A percentile compares a stretch with the other conserved stretches of the same genome.
These are phyloP conservation scores for Pseudanteris insignis DNA, from an alignment of 2,888 invertebrate species.

Conservation along the genomic window DNA sequence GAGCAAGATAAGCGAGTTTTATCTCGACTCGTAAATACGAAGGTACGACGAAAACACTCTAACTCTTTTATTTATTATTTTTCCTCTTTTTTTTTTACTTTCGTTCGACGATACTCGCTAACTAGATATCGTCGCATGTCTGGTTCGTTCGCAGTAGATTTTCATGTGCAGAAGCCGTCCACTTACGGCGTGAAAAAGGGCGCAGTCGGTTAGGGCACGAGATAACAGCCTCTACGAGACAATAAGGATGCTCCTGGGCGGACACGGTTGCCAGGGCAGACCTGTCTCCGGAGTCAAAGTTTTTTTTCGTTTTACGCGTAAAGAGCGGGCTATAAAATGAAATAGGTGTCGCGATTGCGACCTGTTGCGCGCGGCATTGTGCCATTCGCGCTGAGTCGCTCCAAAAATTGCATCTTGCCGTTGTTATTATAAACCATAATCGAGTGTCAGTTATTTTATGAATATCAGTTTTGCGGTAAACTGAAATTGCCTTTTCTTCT, in stretches of 20 bases:
- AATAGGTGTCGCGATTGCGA: conserved; percentile 37
- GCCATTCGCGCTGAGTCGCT: conserved; percentile 19
- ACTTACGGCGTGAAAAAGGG: conserved; percentile 28
- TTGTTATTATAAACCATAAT: neutral
- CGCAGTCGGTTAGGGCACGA: conserved; percentile 15
- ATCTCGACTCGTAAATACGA: too few relatives aligned
- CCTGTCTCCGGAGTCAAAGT: conserved; percentile 13
- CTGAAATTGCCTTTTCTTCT: too few relatives aligned
- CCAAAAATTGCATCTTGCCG: conserved; percentile 19
- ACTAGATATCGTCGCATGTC: conserved; percentile 9
- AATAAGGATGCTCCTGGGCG: conserved; percentile 23
- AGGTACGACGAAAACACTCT: too few relatives aligned
- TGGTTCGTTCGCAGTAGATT: conserved; percentile 9
- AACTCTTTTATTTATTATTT: too few relatives aligned
- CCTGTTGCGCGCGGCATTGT: conserved; percentile 36
- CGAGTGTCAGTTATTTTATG: neutral
- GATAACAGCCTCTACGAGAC: conserved; percentile 31
- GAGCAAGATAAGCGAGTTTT: too few relatives aligned
- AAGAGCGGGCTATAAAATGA: conserved; percentile 32
- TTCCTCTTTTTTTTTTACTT: too few relatives aligned
- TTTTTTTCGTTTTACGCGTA: conserved; percentile 31
- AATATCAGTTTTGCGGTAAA: too few relatives aligned
- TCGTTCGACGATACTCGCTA: too few relatives aligned
- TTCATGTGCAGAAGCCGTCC: conserved; percentile 12
- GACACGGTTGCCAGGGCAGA: conserved; percentile 15